Base-by-base conservation (phyloP, 2,797 vertebrate genomes). In the Lagocephalus sceleratus region DNA sequence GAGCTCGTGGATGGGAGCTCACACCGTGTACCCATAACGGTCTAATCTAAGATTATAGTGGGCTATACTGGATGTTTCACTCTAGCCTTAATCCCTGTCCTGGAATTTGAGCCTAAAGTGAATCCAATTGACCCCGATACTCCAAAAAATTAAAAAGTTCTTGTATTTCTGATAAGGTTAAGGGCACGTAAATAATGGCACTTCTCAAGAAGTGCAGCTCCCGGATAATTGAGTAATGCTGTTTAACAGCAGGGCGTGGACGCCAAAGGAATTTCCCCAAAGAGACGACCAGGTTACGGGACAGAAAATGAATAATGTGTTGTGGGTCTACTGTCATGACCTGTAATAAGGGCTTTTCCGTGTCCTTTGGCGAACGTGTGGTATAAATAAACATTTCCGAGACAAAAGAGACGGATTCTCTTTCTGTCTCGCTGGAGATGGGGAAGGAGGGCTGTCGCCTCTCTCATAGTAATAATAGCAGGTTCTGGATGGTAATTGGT, bases 401-500 rank as follows among this genome's bases (percentile, higher is more conserved):
- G 64, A 85, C 76, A 76, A 83, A 84, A 55, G 62, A 63, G 43
- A 54, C 56, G 42, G 56, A 85, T 84, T 82, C 78, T 71, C 45
- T 61, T 56, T 64, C 65, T 60, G 74, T 79, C 76, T 83, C 66
- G 15, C 43, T 66, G 57, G 43, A 51, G 74, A 78, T 76, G 69
- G 40, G 81, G 72, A 79, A 75, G 72, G 62, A 85, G 72, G 56
- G 42, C 73, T 79, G 84, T 60, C 73, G 78, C 82, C 84, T 79
- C 76, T 75, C 77, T 83, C 71, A 78, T 83, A 82, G 75, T 87
- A 86, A 89, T 89, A 83, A 89, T 84, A 87, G 83, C 79, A 73
- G 71, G 78, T 76, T 73, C 66, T 35, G 22, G 44, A 72, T 67
- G 70, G 77, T 87, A 84, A 88, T 85, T 85, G 79, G 63, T 64